These are phyloP conservation scores for Crocodylus rhombifer DNA, from an alignment of 2,797 vertebrate species.

Conservation along the genomic window DNA sequence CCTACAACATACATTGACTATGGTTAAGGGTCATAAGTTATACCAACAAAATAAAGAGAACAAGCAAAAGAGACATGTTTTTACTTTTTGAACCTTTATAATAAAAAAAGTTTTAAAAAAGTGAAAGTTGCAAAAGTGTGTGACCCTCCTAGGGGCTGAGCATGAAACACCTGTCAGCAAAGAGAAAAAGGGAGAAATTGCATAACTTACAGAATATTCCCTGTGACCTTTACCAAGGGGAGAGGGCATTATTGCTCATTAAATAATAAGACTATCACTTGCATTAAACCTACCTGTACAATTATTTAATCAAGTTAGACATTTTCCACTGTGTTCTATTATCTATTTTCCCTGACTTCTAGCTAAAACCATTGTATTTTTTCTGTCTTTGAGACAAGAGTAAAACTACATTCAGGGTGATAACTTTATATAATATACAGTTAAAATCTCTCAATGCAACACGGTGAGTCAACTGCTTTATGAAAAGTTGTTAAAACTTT, in stretches of 20 bases:
- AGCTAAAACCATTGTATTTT: not conserved
- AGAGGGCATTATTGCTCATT: not conserved
- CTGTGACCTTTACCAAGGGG: not conserved
- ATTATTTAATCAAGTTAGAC: conserved; percentile 7
- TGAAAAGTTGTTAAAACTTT: conserved; percentile 34
- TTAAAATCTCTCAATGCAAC: not conserved
- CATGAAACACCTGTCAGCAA: too few relatives aligned
- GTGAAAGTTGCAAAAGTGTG: too few relatives aligned
- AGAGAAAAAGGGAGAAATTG: too few relatives aligned
- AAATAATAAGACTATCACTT: not conserved
- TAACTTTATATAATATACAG: not conserved
- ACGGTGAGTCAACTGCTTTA: not conserved
- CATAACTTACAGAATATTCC: too few relatives aligned
- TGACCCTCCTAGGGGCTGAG: too few relatives aligned
- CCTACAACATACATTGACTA: not conserved
- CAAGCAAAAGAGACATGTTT: too few relatives aligned
- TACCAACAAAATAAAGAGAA: not conserved
- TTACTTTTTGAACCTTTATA: too few relatives aligned
- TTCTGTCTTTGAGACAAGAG: not conserved
- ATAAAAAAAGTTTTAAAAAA: too few relatives aligned
- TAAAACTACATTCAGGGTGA: not conserved
- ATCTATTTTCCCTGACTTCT: not conserved
- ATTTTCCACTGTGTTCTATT: not conserved
- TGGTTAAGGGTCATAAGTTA: not conserved
- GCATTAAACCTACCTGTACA: not conserved